phyloP scores from a whole-genome alignment of 2,113 vertebrate genomes.

The Corapipo altera region DNA sequence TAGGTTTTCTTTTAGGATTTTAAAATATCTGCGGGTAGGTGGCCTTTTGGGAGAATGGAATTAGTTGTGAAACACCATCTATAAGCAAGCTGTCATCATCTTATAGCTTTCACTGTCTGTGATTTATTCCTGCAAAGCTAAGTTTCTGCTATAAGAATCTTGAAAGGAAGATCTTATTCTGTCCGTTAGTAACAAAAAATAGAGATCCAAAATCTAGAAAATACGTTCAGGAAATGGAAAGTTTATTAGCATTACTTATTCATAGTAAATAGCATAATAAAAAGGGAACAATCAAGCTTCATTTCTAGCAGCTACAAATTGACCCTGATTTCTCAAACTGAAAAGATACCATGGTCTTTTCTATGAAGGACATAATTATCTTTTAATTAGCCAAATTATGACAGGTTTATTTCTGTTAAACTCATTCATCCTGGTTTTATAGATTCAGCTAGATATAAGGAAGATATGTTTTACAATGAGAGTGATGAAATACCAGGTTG shows the following conservation, averaged over 20 bases:
- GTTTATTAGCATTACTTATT: background rate
- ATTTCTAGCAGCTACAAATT: background rate
- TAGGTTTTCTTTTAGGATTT: background rate
- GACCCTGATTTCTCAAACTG: background rate
- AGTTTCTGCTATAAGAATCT: background rate
- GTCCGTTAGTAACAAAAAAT: background rate
- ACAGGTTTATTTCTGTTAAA: background rate
- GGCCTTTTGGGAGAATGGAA: background rate
- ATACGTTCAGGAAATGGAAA: background rate
- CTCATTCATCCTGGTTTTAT: background rate
- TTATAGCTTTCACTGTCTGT: background rate
- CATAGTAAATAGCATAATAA: background rate
- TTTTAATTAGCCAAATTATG: background rate
- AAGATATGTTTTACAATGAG: background rate
- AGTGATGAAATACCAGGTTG: background rate
- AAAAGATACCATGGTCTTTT: background rate
- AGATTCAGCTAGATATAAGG: background rate
- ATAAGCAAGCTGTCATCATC: background rate
- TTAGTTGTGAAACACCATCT: background rate
- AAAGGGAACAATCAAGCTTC: background rate
- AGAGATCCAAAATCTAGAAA: background rate
- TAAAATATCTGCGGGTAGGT: background rate
- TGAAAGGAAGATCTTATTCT: background rate
- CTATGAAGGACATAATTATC: background rate
- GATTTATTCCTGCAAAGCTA: background rate